phyloP scores from a whole-genome alignment of 2,888 invertebrate genomes.

The Chrysina gloriosa region DNA sequence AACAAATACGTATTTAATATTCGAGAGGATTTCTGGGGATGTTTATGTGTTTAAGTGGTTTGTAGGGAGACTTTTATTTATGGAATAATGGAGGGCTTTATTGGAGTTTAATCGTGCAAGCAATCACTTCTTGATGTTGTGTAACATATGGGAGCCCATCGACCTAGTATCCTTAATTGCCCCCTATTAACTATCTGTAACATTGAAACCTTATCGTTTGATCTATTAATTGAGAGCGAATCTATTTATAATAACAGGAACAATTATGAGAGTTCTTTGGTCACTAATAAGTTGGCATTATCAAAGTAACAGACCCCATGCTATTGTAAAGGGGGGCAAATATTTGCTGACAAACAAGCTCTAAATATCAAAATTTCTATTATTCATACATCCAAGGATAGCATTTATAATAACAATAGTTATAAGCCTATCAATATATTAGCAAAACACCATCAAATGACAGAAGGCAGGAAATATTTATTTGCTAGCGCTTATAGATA shows the following conservation, averaged over 20 bases:
- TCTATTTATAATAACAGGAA: neutral
- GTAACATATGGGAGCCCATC: conserved; percentile 8
- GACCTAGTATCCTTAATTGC: neutral
- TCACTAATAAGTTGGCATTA: neutral
- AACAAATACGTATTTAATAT: neutral
- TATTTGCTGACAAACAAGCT: neutral
- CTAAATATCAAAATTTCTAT: neutral
- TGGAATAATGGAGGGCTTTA: no score
- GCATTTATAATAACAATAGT: no score
- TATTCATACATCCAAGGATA: no score
- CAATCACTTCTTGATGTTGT: no score
- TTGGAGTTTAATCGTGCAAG: no score
- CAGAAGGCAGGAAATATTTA: no score
- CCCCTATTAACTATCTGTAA: neutral
- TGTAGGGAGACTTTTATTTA: no score
- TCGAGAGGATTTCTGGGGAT: neutral
- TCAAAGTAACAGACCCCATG: neutral
- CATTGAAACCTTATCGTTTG: conserved; percentile 29
- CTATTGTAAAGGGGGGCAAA: neutral
- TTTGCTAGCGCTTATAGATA: no score
- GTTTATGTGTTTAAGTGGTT: no score
- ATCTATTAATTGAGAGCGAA: conserved; percentile 13
- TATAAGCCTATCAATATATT: no score
- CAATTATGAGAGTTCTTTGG: neutral
- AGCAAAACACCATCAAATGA: no score